These are phyloP conservation scores for Belonocnema kinseyi DNA, from an alignment of 1,140 invertebrate species.

Conservation along the genomic window DNA sequence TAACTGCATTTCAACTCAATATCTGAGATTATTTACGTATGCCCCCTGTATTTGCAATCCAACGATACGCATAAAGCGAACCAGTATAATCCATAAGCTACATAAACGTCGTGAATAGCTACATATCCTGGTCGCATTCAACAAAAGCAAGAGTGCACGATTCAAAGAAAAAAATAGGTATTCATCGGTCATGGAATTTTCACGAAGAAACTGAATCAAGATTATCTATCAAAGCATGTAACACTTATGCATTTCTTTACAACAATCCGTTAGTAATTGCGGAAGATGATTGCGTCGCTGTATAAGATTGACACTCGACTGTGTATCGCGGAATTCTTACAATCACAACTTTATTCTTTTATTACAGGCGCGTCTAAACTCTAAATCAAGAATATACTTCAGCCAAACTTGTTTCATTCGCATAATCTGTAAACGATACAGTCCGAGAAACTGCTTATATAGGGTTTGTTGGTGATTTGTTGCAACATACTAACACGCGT, in stretches of 20 bases:
- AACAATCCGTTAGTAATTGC: constrained; percentile 14
- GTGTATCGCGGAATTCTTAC: background rate
- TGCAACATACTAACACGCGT: background rate
- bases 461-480: background rate
- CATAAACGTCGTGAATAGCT: constrained; percentile 23
- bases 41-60: constrained; percentile 40
- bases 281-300: constrained; percentile 15
- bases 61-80: constrained; percentile 34
- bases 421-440: background rate
- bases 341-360: background rate
- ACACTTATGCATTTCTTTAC: background rate
- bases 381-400: background rate
- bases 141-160: background rate
- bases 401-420: background rate
- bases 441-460: constrained; percentile 6
- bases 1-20: background rate
- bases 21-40: constrained; percentile 39
- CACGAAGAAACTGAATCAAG: background rate
- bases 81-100: constrained; percentile 9
- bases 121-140: constrained; percentile 17
- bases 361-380: background rate
- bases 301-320: background rate
- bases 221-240: background rate
- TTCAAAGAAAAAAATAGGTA: constrained; percentile 18
- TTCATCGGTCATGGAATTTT: constrained; percentile 9